phyloP scores from a whole-genome alignment of 2,797 vertebrate species.

The Helostoma temminkii region DNA sequence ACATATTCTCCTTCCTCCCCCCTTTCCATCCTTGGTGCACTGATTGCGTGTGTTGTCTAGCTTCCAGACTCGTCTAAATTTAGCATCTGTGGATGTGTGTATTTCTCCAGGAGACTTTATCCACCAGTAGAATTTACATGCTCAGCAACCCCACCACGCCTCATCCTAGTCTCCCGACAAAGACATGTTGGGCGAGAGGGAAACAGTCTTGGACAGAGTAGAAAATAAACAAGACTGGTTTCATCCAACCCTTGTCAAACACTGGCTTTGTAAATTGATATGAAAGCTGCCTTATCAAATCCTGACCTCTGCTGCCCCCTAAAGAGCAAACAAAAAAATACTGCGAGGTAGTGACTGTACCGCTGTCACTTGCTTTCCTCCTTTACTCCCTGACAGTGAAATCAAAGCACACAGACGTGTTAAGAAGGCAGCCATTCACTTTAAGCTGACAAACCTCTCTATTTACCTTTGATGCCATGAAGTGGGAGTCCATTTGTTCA shows the following conservation, averaged over 20 bases:
- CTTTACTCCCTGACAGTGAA: slow-evolving; percentile 43
- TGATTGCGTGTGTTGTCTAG: slow-evolving; percentile 74
- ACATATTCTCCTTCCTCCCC: slow-evolving; percentile 37
- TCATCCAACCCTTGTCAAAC: slow-evolving; percentile 75
- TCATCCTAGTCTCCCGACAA: slow-evolving; percentile 27
- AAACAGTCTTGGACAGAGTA: slow-evolving; percentile 54
- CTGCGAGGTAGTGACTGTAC: slow-evolving; percentile 18
- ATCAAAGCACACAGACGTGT: slow-evolving; percentile 63
- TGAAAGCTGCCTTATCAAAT: slow-evolving; percentile 76
- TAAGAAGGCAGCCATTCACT: slow-evolving; percentile 62
- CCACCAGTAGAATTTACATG: slow-evolving; percentile 53
- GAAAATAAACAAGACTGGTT: slow-evolving; percentile 76
- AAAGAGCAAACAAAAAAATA: slow-evolving; percentile 70
- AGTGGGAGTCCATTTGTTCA: slow-evolving; percentile 72
- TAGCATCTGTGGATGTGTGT: slow-evolving; percentile 71
- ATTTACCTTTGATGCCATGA: slow-evolving; percentile 72
- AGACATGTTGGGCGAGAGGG: slow-evolving; percentile 30
- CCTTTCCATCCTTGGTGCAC: slow-evolving; percentile 61
- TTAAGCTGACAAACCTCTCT: slow-evolving; percentile 68
- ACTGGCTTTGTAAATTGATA: slow-evolving; percentile 73
- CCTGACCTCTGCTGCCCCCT: slow-evolving; percentile 84
- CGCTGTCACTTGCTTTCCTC: slow-evolving; percentile 51
- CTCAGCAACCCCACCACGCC: slow-evolving; percentile 28
- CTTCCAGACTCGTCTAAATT: slow-evolving; percentile 80
- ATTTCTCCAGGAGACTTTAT: slow-evolving; percentile 62